Percentiles rank a stretch among this genome's conserved stretches.
Evolutionary conservation across 2,888 invertebrate genomes (phyloP).

Genomic region (Idaea straminata): DNA sequence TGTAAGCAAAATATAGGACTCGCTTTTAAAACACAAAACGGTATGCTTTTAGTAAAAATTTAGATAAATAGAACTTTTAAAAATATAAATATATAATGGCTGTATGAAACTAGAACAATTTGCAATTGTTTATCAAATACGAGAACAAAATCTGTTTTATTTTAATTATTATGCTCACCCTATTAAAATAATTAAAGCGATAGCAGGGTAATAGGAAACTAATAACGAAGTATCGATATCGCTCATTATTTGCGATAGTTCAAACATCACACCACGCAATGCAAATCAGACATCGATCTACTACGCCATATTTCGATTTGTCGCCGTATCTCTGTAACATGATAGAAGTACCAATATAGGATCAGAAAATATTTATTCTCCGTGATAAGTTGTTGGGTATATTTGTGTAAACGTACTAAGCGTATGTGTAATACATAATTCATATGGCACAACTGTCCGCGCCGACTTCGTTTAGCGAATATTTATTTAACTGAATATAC

Average conservation of each 20-base stretch:
- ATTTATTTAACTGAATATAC: conserved; percentile 14
- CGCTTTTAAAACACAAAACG: not conserved
- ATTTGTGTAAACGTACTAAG: not conserved
- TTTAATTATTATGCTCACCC: no score
- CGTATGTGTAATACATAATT: conserved; percentile 19
- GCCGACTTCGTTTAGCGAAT: conserved; percentile 10
- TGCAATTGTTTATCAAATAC: no score
- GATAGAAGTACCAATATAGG: not conserved
- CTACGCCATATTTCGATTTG: not conserved
- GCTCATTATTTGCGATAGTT: not conserved
- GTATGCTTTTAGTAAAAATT: not conserved
- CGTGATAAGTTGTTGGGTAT: not conserved
- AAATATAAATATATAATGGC: not conserved
- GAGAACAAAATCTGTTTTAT: not conserved
- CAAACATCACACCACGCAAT: not conserved
- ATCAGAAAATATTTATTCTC: not conserved
- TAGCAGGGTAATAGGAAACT: not conserved
- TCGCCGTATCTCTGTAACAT: not conserved
- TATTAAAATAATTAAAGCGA: not conserved
- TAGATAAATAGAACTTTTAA: not conserved
- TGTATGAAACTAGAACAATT: no score
- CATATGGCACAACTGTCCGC: conserved; percentile 8
- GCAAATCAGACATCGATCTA: not conserved
- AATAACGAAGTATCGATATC: not conserved
- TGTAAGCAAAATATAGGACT: not conserved